These are phyloP conservation scores for Drosophila recens DNA, from an alignment of 2,888 invertebrate genomes.

Conservation along the genomic window DNA sequence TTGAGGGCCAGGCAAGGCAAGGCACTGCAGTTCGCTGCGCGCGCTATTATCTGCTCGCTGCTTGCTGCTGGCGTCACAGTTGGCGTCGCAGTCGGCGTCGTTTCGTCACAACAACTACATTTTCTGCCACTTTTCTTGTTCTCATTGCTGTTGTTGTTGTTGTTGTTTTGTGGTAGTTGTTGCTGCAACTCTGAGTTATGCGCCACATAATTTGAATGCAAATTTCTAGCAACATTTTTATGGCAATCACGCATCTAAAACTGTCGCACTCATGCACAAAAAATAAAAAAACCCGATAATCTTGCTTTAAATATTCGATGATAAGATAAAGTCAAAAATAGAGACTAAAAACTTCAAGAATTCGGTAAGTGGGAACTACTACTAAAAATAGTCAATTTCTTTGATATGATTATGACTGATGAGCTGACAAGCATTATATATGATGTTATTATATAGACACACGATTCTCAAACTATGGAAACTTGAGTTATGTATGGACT, in stretches of 20 bases:
- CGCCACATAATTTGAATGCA: constrained; percentile 51
- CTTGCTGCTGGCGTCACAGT: constrained; percentile 18
- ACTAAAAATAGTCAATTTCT: constrained; percentile 39
- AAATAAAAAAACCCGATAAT: constrained; percentile 29
- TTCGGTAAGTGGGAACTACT: constrained; percentile 1
- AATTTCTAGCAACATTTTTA: constrained; percentile 36
- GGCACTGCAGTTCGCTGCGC: constrained; percentile 30
- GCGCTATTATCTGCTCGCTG: constrained; percentile 2
- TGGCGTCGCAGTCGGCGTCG: constrained; percentile 33
- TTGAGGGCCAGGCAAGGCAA: constrained; percentile 12
- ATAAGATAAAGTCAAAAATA: constrained; percentile 48
- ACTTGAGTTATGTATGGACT: constrained; percentile 22
- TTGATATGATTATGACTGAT: constrained; percentile 35
- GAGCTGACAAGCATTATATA: constrained; percentile 15
- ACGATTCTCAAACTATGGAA: constrained; percentile 8
- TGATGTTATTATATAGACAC: constrained; percentile 21
- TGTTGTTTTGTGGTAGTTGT: constrained; percentile 12
- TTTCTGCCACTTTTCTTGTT: constrained; percentile 34
- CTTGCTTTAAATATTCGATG: constrained; percentile 36
- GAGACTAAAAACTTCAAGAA: constrained; percentile 8
- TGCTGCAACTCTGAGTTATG: constrained; percentile 31
- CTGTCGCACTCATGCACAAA: constrained; percentile 12
- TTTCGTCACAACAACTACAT: constrained; percentile 60
- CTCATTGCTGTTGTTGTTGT: constrained; percentile 1
- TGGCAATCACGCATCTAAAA: constrained; percentile 33